Evolutionary conservation across 2,113 vertebrate genomes (phyloP).

Genomic region (Girardinichthys multiradiatus): DNA sequence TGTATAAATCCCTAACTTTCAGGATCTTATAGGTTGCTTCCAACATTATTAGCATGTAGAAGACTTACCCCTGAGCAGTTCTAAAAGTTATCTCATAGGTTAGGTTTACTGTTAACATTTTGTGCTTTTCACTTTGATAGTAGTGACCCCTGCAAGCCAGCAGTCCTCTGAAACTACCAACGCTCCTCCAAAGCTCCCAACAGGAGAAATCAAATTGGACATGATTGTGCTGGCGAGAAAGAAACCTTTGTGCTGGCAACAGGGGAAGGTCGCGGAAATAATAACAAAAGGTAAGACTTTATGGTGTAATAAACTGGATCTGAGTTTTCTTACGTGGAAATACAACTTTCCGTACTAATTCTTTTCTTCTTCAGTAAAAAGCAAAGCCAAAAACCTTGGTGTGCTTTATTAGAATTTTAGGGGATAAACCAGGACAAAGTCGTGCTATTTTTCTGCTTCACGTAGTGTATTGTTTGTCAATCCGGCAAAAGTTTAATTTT

Average conservation of each 20-base stretch:
- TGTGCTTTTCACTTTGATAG: constrained; percentile 1
- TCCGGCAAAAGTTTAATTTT: no score
- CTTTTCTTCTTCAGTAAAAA: no score
- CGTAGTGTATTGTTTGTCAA: no score
- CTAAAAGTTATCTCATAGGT: no score
- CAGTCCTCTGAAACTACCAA: neutral
- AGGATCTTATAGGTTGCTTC: neutral
- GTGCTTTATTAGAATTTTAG: no score
- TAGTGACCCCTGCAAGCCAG: neutral
- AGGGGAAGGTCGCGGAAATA: constrained; percentile 85
- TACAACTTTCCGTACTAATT: no score
- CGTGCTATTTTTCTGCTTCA: no score
- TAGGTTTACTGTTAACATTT: neutral
- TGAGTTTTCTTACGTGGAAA: no score
- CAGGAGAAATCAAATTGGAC: constrained; percentile 76
- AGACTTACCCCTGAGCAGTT: neutral
- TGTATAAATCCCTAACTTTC: neutral
- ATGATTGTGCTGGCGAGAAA: constrained; percentile 88
- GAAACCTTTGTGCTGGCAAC: constrained; percentile 84
- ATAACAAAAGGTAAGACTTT: constrained; percentile 78
- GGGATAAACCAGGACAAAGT: no score
- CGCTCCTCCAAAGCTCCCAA: neutral
- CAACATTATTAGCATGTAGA: neutral
- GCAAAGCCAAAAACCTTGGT: no score
- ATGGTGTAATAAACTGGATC: neutral